Evolutionary conservation across 2,888 invertebrate genomes (phyloP).

Genomic region (Hydroisotoma schaefferi): DNA sequence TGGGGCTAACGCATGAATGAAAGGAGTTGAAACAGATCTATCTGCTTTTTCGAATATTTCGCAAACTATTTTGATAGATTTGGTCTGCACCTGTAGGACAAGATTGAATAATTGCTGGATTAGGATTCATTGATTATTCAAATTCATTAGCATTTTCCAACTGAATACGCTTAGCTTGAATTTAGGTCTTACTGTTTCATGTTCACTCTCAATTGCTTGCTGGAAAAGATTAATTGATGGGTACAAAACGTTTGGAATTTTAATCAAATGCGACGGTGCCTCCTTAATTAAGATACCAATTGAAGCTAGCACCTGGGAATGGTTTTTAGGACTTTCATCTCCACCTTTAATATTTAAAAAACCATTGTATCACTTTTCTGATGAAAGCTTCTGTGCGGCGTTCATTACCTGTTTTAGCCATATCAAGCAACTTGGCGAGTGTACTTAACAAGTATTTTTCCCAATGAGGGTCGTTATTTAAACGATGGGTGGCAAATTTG

Average conservation of each 20-base stretch:
- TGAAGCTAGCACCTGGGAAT: slow-evolving; percentile 79
- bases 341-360: slow-evolving; percentile 38
- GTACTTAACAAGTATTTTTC: slow-evolving; percentile 79
- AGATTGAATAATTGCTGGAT: not conserved
- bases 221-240: slow-evolving; percentile 90
- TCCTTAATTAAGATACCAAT: slow-evolving; percentile 84
- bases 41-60: slow-evolving; percentile 73
- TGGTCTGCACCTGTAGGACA: slow-evolving; percentile 62
- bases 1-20: slow-evolving; percentile 76
- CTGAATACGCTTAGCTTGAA: too few relatives aligned
- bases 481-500: slow-evolving; percentile 57
- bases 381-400: too few relatives aligned
- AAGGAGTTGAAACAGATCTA: slow-evolving; percentile 67
- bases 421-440: slow-evolving; percentile 81
- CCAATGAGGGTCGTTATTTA: slow-evolving; percentile 70
- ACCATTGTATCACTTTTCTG: too few relatives aligned
- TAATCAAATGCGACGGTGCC: slow-evolving; percentile 71
- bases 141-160: too few relatives aligned
- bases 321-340: slow-evolving; percentile 63
- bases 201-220: slow-evolving; percentile 65
- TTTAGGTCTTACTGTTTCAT: slow-evolving; percentile 57
- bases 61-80: slow-evolving; percentile 73
- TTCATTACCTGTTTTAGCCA: slow-evolving; percentile 67
- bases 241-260: slow-evolving; percentile 77
- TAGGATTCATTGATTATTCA: not conserved